These are phyloP conservation scores for Melanotus villosus DNA, from an alignment of 2,888 invertebrate genomes.

Conservation along the genomic window DNA sequence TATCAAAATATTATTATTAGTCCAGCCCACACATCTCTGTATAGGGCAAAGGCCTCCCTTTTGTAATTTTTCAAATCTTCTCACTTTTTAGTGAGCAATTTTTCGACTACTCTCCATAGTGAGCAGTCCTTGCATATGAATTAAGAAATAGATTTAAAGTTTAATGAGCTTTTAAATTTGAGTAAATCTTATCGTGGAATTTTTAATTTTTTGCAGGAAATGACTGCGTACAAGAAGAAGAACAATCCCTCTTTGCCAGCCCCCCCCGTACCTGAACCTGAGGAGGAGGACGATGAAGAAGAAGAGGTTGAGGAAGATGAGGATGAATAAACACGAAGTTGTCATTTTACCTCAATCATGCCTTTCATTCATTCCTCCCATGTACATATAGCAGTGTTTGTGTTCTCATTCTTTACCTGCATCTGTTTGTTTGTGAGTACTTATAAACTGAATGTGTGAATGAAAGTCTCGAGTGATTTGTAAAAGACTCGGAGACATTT, in stretches of 20 bases:
- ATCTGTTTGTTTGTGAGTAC: conserved; percentile 64
- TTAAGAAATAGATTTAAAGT: too few species aligned
- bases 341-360: conserved; percentile 57
- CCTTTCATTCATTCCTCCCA: conserved; percentile 66
- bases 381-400: conserved; percentile 65
- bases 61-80: too few species aligned
- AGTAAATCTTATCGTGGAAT: too few species aligned
- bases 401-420: conserved; percentile 61
- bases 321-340: conserved; percentile 56
- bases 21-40: too few species aligned
- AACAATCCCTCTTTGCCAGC: conserved; percentile 68
- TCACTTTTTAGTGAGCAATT: too few species aligned
- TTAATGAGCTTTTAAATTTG: too few species aligned
- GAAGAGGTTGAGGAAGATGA: conserved; percentile 75
- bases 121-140: too few species aligned
- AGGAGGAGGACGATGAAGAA: conserved; percentile 76
- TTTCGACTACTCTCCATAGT: too few species aligned
- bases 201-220: conserved; percentile 74
- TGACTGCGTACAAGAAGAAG: conserved; percentile 89
- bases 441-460: conserved; percentile 61
- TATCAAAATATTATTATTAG: too few species aligned
- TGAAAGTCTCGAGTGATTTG: conserved; percentile 55
- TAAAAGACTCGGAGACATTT: conserved; percentile 46
- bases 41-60: too few species aligned
- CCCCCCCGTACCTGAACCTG: conserved; percentile 70